Evolutionary conservation across 2,113 vertebrate species (phyloP).

Genomic region (Rostratula benghalensis): DNA sequence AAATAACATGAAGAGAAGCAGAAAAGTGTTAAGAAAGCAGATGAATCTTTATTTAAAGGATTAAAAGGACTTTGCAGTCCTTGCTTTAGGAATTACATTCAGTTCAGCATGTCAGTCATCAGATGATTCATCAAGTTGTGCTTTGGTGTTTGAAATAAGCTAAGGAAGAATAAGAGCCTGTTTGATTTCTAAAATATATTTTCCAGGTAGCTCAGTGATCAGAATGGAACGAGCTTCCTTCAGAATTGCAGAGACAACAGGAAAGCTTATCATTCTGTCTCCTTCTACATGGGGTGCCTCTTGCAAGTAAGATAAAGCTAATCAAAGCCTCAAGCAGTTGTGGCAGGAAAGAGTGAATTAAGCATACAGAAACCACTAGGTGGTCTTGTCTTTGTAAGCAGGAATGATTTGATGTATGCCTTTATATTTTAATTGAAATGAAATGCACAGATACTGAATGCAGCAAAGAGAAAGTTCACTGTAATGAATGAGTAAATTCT

Average conservation of each 20-base stretch:
- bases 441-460: not conserved
- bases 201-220: not conserved
- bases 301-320: constrained; percentile 54
- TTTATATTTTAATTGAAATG: constrained; percentile 50
- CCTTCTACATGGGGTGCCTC: constrained; percentile 2
- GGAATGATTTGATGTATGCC: not conserved
- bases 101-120: not conserved
- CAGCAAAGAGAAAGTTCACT: not conserved
- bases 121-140: not conserved
- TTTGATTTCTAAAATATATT: constrained; percentile 10
- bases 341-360: constrained; percentile 14
- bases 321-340: constrained; percentile 43
- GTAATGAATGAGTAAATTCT: not conserved
- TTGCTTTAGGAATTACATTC: not conserved
- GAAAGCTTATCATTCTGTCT: constrained; percentile 37
- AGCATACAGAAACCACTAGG: constrained; percentile 30
- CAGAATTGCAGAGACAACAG: not conserved
- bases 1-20: not conserved
- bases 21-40: not conserved
- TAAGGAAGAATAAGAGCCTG: not conserved
- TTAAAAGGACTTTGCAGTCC: not conserved
- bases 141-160: not conserved
- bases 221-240: not conserved
- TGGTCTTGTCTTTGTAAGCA: constrained; percentile 49
- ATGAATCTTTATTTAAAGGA: not conserved